phyloP scores from a whole-genome alignment of 2,113 vertebrate genomes.

The Poicephalus gulielmi region DNA sequence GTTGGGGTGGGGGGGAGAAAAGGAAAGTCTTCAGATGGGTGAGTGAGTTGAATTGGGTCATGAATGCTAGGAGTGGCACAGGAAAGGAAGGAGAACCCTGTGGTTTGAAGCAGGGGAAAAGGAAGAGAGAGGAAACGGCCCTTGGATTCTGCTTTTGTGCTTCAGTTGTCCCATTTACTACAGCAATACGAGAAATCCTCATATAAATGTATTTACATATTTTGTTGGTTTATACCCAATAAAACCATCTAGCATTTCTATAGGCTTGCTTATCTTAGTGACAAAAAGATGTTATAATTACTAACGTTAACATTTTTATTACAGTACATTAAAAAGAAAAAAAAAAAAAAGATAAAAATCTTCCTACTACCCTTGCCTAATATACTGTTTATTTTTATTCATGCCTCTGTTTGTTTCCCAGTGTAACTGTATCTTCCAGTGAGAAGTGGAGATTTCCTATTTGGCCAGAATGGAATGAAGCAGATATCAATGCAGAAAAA shows the following conservation, averaged over 20 bases:
- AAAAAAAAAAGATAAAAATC: background rate
- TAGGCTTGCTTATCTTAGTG: background rate
- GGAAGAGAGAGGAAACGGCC: background rate
- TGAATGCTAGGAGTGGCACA: background rate
- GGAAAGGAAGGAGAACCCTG: background rate
- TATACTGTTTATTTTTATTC: background rate
- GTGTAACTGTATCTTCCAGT: background rate
- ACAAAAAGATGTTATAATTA: background rate
- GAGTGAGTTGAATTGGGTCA: background rate
- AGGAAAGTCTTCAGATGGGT: background rate
- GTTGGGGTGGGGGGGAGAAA: background rate
- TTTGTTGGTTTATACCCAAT: background rate
- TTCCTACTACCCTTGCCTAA: background rate
- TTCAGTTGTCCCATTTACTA: background rate
- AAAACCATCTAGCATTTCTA: background rate
- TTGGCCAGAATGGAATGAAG: conserved; percentile 94
- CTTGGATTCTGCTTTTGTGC: background rate
- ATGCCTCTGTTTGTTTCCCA: conserved; percentile 35
- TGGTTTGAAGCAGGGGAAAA: background rate
- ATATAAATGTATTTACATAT: background rate
- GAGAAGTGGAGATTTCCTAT: conserved; percentile 75
- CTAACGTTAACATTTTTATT: background rate
- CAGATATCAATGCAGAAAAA: conserved; percentile 87
- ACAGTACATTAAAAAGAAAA: background rate
- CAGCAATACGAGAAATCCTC: background rate